Evolutionary conservation across 2,113 vertebrate species (phyloP), one percentile per base, ranked within the genome.

Genomic region (Myocastor coypus): DNA sequence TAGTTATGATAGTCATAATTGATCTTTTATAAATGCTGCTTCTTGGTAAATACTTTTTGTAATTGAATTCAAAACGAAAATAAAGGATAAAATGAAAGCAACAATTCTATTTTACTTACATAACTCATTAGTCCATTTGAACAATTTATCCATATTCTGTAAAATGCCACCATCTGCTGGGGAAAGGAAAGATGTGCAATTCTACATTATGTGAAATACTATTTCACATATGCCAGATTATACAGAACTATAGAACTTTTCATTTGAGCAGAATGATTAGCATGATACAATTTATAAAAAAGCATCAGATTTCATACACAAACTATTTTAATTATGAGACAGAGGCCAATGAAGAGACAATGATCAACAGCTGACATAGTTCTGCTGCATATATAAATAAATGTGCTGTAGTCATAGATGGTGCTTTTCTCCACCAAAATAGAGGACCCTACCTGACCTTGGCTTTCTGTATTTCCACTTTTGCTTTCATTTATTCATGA

Each of bases 151-250:
- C 26, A 96, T 97, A 80, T 61, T 78, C 46, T 93, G 89, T 97
- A 68, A 97, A 97, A 97, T 57, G 57, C 93, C 95, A 86, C 97
- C 97, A 93, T 94, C 97, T 97, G 87, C 94, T 97, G 97, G 97
- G 61, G 26, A 13, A 97, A 97, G 61, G 20, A 80, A 95, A 93
- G 89, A 96, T 82, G 59, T 92, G 63, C 94, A 92, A 64, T 71
- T 95, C 22, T 92, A 81, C 78, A 89, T 92, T 64, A 20, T 83
- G 24, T 83, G 42, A 88, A 80, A 55, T 64, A 24, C 16, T 94
- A 68, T 83, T 93, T 89, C 69, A 87, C 83, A 55, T 84, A 28
- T 50, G 80, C 57, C 61, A 83, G 37, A 91, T 84, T 75, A 94
- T 61, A n/a, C 9, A 87, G 57, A 90, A 91, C 69, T 71, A 63